Evolutionary conservation across 2,113 vertebrate genomes (phyloP).

Genomic region (Coturnix japonica): DNA sequence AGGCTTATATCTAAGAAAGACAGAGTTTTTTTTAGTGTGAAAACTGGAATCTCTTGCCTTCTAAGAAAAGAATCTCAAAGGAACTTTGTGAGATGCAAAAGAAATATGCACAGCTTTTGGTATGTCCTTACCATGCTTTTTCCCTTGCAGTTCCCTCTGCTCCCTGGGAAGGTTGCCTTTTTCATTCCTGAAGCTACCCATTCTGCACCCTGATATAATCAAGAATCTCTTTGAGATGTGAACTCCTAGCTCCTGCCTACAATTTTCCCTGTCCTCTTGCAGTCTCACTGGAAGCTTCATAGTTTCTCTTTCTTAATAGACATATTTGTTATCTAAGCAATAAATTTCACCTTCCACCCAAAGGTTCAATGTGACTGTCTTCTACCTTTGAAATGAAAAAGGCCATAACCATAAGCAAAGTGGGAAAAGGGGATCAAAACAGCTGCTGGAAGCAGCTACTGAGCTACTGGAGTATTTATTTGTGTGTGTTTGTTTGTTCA

Average conservation of each 20-base stretch:
- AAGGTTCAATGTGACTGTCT: background rate
- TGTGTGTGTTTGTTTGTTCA: too few species aligned
- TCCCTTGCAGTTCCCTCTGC: background rate
- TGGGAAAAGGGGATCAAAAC: background rate
- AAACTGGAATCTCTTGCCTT: background rate
- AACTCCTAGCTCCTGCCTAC: background rate
- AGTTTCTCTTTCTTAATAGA: background rate
- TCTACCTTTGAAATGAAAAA: background rate
- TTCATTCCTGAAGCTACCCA: background rate
- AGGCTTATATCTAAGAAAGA: background rate
- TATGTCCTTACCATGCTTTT: background rate
- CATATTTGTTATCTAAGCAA: background rate
- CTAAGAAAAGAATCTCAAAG: background rate
- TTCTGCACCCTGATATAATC: background rate
- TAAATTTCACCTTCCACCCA: background rate
- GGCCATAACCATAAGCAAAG: background rate
- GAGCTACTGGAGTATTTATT: background rate
- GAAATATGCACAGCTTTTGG: background rate
- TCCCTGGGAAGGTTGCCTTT: background rate
- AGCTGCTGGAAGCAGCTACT: background rate
- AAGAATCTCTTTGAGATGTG: background rate
- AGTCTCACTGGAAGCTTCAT: background rate
- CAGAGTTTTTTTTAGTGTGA: background rate
- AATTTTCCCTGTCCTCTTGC: background rate
- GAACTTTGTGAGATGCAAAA: background rate